Percentiles rank a stretch among this genome's conserved stretches.
These are phyloP conservation scores for Neomorphus geoffroyi DNA, from an alignment of 2,797 vertebrate genomes.

Conservation along the genomic window DNA sequence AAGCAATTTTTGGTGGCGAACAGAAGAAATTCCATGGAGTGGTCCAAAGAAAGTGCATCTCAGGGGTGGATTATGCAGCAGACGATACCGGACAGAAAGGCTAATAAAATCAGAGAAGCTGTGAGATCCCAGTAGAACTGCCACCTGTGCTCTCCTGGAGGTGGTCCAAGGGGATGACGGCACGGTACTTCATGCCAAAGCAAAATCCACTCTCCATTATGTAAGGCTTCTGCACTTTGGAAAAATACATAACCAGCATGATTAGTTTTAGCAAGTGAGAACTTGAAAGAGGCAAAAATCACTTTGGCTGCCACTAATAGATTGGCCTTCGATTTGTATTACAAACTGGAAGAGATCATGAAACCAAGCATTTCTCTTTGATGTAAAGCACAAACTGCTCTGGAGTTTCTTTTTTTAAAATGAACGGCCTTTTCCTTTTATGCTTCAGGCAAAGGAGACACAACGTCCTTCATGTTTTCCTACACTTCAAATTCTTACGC, in stretches of 20 bases:
- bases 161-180: not conserved
- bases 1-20: slow-evolving; percentile 36
- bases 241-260: not conserved
- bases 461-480: not conserved
- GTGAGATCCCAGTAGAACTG: slow-evolving; percentile 30
- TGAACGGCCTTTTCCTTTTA: not conserved
- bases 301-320: not conserved
- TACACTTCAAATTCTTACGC: not conserved
- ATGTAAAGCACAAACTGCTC: not conserved
- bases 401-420: not conserved
- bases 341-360: slow-evolving; percentile 9
- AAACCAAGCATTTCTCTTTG: slow-evolving; percentile 9
- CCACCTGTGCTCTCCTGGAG: slow-evolving; percentile 29
- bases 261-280: not conserved
- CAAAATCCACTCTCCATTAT: not conserved
- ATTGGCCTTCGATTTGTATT: not conserved
- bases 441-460: not conserved
- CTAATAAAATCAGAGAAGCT: slow-evolving; percentile 30
- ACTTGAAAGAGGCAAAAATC: not conserved
- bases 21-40: not conserved
- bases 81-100: not conserved
- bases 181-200: not conserved
- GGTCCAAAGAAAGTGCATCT: not conserved
- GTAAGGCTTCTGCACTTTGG: not conserved
- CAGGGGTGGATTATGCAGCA: not conserved